phyloP scores from a whole-genome alignment of 2,797 vertebrate species.

The Sebastes aleutianus region DNA sequence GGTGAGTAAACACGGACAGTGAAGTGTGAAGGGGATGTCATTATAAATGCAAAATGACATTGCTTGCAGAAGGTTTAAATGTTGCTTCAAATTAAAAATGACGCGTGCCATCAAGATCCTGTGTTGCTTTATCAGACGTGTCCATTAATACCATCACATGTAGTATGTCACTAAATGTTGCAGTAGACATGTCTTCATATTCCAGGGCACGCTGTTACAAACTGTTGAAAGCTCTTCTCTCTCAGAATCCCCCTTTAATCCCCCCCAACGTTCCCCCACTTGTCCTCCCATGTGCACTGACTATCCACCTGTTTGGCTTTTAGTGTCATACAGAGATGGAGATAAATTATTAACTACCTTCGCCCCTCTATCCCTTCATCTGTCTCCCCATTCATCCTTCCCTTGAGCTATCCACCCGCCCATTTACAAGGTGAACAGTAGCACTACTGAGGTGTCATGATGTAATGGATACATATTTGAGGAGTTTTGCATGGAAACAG shows the following conservation, averaged over 20 bases:
- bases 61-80: constrained; percentile 2
- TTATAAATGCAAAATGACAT: constrained; percentile 26
- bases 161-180: neutral
- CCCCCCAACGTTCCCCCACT: neutral
- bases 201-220: neutral
- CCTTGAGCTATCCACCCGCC: constrained; percentile 40
- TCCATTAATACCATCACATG: neutral
- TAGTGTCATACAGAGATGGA: constrained; percentile 44
- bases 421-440: constrained; percentile 52
- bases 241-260: neutral
- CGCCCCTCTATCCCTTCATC: constrained; percentile 42
- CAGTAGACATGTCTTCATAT: neutral
- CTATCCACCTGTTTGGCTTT: constrained; percentile 46
- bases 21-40: constrained; percentile 1
- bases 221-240: neutral
- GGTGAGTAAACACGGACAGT: constrained; percentile 9
- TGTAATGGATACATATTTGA: constrained; percentile 68
- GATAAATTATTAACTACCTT: constrained; percentile 67
- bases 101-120: neutral
- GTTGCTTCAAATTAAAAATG: constrained; percentile 16
- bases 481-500: constrained; percentile 35
- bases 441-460: constrained; percentile 29
- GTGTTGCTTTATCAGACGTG: neutral
- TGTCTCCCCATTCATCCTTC: constrained; percentile 38
- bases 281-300: constrained; percentile 7